Evolutionary conservation across 2,888 invertebrate genomes (phyloP).

Genomic region (Lepas anatifera): DNA sequence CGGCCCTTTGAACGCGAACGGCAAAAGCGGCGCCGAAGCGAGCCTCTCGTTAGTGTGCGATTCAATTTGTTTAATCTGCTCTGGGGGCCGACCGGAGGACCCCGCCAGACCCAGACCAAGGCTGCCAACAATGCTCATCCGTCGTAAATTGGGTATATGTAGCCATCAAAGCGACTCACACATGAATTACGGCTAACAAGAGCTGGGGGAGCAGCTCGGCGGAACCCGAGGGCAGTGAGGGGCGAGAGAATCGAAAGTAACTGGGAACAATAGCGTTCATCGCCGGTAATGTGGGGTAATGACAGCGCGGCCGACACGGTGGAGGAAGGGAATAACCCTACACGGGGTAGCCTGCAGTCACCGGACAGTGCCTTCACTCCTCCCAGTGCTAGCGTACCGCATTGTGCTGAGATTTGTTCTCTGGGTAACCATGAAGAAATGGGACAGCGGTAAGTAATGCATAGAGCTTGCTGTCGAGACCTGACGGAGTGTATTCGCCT

Average conservation of each 20-base stretch:
- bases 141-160: conserved; percentile 11
- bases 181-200: conserved; percentile 12
- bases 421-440: too few species aligned
- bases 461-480: too few species aligned
- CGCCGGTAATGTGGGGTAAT: not conserved
- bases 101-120: too few species aligned
- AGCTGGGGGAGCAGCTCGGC: too few species aligned
- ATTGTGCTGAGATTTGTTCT: too few species aligned
- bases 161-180: conserved; percentile 12
- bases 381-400: too few species aligned
- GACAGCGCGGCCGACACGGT: not conserved
- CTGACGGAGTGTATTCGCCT: too few species aligned
- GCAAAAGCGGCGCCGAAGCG: not conserved
- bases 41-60: not conserved
- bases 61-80: conserved; percentile 9
- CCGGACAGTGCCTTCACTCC: too few species aligned
- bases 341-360: too few species aligned
- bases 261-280: not conserved
- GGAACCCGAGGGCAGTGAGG: not conserved
- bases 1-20: not conserved
- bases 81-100: not conserved
- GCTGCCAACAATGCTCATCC: conserved; percentile 9
- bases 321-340: not conserved
- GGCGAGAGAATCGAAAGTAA: conserved; percentile 8
- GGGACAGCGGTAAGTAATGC: too few species aligned